These are phyloP conservation scores for Charaxes varanes DNA, from an alignment of 1,140 invertebrate genomes.

Conservation along the genomic window DNA sequence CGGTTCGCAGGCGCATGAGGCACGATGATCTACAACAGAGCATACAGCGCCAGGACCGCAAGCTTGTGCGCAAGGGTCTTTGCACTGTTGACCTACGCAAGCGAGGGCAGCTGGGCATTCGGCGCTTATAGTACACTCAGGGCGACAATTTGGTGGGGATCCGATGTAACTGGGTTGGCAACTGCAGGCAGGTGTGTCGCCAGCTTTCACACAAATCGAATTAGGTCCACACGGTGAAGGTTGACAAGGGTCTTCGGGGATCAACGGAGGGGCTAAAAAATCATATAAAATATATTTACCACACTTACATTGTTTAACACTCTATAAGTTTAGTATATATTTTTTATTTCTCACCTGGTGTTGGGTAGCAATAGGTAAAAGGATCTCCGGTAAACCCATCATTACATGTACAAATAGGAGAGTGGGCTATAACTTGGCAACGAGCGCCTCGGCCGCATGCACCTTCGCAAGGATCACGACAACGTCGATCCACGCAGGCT, in stretches of 20 bases:
- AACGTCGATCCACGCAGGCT: constrained; percentile 78
- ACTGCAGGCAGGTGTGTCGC: constrained; percentile 83
- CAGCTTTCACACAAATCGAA: constrained; percentile 81
- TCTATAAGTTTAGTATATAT: constrained; percentile 4
- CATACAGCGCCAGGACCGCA: constrained; percentile 80
- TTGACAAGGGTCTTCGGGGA: constrained; percentile 77
- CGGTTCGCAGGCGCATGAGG: constrained; percentile 80
- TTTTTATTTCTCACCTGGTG: constrained; percentile 51
- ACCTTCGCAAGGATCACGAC: constrained; percentile 80
- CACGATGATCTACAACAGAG: constrained; percentile 80
- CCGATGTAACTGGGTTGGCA: constrained; percentile 85
- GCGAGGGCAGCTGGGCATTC: constrained; percentile 83
- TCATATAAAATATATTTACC: constrained; percentile 3
- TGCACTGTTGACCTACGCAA: constrained; percentile 81
- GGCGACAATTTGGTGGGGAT: constrained; percentile 84
- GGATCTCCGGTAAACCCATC: constrained; percentile 88
- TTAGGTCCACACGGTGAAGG: constrained; percentile 88
- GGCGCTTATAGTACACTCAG: constrained; percentile 85
- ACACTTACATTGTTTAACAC: constrained; percentile 1
- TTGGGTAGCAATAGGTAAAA: constrained; percentile 81
- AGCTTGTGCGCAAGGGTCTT: constrained; percentile 82
- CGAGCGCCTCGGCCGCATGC: constrained; percentile 86
- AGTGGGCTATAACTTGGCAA: constrained; percentile 89
- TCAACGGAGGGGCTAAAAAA: constrained; percentile 33
- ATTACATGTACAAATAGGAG: constrained; percentile 85